Evolutionary conservation across 2,888 invertebrate species (phyloP), one percentile per base, ranked within the genome.

Genomic region (Baccha elongata): DNA sequence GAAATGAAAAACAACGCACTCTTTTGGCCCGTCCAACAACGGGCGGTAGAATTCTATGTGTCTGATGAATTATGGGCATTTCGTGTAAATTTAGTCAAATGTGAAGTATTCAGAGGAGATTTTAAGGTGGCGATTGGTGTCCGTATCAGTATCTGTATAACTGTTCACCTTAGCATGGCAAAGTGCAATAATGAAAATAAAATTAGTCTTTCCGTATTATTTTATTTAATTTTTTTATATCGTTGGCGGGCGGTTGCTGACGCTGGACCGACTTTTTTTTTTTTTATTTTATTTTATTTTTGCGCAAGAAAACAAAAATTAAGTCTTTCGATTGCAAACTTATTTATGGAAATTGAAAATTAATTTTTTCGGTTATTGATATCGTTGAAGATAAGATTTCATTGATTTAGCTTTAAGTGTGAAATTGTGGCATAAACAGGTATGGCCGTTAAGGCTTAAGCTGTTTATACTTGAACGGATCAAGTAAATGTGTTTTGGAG

Each of bases 271-370:
- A 23, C 21, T 37, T 60, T 26, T 11, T 29, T 5, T 23, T 19
- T 19, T 21, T 11, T 7, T 40, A 40, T 55, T 55, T 5, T 23
- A 11, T 19, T 21, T 11, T 7, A 23, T 23, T 55, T 55, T 55
- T 23, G 55, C 55, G 32, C 37, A 37, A 55, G 21, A 55, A 58
- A 50, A 64, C 35, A 35, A 29, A 80, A 80, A 75, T 75, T 69
- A 65, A 75, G 75, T 75, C 80, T 58, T 40, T 64, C 68, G 53
- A 65, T 37, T 75, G 13, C 48, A 76, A n/a, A 67, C 53, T 64
- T 68, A 74, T 81, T 81, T 78, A 83, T 83, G 72, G 68, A 78
- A 83, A 78, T 78, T 55, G 67, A 64, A 83, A 83, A 78, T 83
- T 73, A 78, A 73, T 73, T 83, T 83, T 68, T 60, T 62, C 55